Evolutionary conservation across 2,797 vertebrate genomes (phyloP), one percentile per base, ranked within the genome.

Genomic region (Astyanax mexicanus): DNA sequence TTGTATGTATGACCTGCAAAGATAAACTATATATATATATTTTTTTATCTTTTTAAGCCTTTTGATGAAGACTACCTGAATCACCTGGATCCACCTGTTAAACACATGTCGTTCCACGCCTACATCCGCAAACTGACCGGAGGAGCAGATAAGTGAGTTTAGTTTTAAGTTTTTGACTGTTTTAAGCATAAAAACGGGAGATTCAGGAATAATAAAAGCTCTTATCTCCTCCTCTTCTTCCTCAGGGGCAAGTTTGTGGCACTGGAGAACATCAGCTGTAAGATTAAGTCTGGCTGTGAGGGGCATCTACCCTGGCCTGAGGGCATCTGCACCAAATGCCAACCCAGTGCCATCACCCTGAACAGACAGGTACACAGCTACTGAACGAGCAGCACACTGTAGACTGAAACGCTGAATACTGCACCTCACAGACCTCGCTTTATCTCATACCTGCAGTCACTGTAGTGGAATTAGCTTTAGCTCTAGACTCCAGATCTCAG

Each of bases 91-190:
- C 98, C 98, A 4, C 98, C 98, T 0, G 98, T 99, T 87, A 99
- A 99, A 91, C 97, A 99, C 88, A 99, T 99, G 98, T 99, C 98
- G 72, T 99, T 99, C 92, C 98, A 99, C 75, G 98, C 98, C 60
- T 98, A 99, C 87, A 96, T 99, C 84, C 96, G 97, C 83, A 99
- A 99, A 91, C 93, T 99, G 92, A 99, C 97, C 0, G 98, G 98
- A 12, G 98, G 98, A 10, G 95, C 98, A 0, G 98, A 99, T 89
- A 99, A 99, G 98, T 99, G 86, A 95, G 96, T 75, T 11, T 38
- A 45, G 27, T 27, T 55, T 9, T 0, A 52, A 45, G 8, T 2
- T 49, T 68, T 55, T 17, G 3, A 32, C 17, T 55, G 1, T 27
- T 61, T 19, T 44, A 1, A 2, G 4, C 9, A 5, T 9, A 45